phyloP scores from a whole-genome alignment of 2,797 vertebrate species.

The Phyllotis vaccarum region DNA sequence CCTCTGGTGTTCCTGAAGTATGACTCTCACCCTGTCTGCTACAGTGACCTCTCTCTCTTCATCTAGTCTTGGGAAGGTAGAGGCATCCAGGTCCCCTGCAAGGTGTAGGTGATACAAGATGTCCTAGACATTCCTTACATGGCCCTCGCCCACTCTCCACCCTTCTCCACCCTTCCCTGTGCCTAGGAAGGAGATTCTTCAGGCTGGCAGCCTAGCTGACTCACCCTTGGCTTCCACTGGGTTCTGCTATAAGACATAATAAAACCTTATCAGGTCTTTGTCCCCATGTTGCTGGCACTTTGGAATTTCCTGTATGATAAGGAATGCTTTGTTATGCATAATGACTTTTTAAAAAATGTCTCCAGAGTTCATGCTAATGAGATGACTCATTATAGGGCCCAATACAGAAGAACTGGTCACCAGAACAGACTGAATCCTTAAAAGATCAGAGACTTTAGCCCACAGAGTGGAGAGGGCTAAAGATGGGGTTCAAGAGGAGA shows the following conservation, averaged over 20 bases:
- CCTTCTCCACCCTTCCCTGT: neutral
- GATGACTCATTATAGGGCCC: neutral
- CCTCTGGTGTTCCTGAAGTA: neutral
- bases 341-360: neutral
- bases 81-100: neutral
- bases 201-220: neutral
- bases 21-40: neutral
- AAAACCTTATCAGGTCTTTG: constrained; percentile 32
- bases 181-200: neutral
- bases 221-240: neutral
- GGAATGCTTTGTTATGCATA: constrained; percentile 37
- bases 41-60: neutral
- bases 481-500: neutral
- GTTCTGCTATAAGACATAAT: neutral
- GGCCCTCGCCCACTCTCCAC: neutral
- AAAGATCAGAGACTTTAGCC: neutral
- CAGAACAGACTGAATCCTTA: neutral
- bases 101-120: neutral
- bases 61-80: neutral
- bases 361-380: neutral
- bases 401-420: neutral
- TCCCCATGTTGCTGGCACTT: neutral
- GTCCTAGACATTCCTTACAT: neutral
- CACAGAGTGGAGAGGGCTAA: neutral
- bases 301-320: constrained; percentile 40